Conservation (phyloP, 2,888 invertebrate genomes). For the Orchesella flavescens region DNA sequence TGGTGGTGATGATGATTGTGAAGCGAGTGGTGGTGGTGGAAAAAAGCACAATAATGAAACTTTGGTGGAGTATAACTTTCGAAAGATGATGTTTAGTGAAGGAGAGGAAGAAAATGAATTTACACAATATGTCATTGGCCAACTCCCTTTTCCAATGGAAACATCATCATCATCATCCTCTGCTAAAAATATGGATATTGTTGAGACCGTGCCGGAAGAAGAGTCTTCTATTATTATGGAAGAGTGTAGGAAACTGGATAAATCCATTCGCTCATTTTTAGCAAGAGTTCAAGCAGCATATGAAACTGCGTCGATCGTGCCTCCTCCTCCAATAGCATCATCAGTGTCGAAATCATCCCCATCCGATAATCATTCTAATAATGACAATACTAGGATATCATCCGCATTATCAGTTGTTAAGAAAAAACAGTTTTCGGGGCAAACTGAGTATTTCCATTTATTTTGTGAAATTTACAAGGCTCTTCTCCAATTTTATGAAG, state of each 20-base stretch:
- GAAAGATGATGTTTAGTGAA: slow-evolving; percentile 41
- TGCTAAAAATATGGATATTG: no score
- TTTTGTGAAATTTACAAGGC: slow-evolving; percentile 33
- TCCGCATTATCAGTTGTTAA: slow-evolving; percentile 18
- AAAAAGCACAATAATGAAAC: not conserved
- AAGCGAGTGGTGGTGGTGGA: not conserved
- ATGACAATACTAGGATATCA: slow-evolving; percentile 16
- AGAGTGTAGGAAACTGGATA: slow-evolving; percentile 9
- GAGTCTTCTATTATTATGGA: not conserved
- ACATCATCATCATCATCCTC: no score
- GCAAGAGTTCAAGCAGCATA: slow-evolving; percentile 1
- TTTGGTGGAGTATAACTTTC: slow-evolving; percentile 18
- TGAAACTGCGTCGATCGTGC: slow-evolving; percentile 3
- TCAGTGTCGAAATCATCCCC: not conserved
- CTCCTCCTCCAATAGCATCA: not conserved
- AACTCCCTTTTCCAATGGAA: slow-evolving; percentile 39
- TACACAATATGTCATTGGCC: slow-evolving; percentile 44
- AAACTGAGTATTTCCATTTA: slow-evolving; percentile 21
- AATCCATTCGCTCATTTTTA: slow-evolving; percentile 12
- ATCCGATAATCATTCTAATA: slow-evolving; percentile 26
- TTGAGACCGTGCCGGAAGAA: not conserved
- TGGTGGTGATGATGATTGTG: not conserved
- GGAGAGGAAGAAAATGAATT: slow-evolving; percentile 60
- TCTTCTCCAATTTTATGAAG: slow-evolving; percentile 40
- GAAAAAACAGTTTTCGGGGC: slow-evolving; percentile 9